Percentiles rank a stretch among this genome's conserved stretches.
Evolutionary conservation across 2,797 vertebrate genomes (phyloP).

Genomic region (Microtus obscurus): DNA sequence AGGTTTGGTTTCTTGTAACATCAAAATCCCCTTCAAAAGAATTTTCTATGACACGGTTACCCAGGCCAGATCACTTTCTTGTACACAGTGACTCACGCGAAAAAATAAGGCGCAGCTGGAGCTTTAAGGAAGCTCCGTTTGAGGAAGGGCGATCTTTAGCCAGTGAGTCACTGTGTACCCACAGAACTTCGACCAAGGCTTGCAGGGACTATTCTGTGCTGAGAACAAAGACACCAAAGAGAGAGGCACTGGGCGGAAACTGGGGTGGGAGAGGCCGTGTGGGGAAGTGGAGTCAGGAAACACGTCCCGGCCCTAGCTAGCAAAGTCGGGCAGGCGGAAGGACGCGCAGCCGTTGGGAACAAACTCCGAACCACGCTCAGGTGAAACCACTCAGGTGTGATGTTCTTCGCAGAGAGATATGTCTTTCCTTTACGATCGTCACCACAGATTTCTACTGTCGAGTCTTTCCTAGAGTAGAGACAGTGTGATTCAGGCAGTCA

Average conservation of each 20-base stretch:
- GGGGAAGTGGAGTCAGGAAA: constrained; percentile 44
- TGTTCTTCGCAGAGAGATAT: background rate
- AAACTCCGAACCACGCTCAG: background rate
- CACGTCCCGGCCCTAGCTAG: constrained; percentile 36
- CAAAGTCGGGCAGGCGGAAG: constrained; percentile 19
- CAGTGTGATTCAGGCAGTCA: constrained; percentile 57
- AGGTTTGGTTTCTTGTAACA: background rate
- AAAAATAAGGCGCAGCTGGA: constrained; percentile 56
- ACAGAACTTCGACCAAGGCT: constrained; percentile 76
- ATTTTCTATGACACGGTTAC: constrained; percentile 39
- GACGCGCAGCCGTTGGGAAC: background rate
- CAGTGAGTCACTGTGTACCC: constrained; percentile 83
- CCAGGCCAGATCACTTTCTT: constrained; percentile 60
- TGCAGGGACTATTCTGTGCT: constrained; percentile 74
- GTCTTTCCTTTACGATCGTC: constrained; percentile 26
- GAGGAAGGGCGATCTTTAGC: constrained; percentile 80
- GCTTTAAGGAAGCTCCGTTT: constrained; percentile 67
- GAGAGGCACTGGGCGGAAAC: constrained; percentile 65
- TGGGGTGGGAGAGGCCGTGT: background rate
- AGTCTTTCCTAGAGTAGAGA: constrained; percentile 53
- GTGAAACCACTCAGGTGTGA: constrained; percentile 34
- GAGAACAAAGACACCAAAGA: constrained; percentile 87
- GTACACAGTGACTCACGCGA: constrained; percentile 48
- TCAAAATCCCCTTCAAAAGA: constrained; percentile 55
- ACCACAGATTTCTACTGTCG: background rate